Conservation (phyloP, 37 sponge, comb jelly and placozoan genomes). For the Axinella damicornis region DNA sequence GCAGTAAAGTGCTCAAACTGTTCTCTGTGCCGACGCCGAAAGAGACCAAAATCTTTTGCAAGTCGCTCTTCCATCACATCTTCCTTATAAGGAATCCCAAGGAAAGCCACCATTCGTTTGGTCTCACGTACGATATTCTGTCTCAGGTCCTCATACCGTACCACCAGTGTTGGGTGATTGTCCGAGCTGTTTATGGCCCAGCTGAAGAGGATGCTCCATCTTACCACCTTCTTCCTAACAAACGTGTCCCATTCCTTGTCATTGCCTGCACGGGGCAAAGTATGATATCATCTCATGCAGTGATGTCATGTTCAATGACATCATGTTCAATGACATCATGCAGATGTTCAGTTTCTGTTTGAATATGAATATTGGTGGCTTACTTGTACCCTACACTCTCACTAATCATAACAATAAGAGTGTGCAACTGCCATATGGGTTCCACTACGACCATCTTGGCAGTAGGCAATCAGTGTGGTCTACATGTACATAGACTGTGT, state of each 20-base stretch:
- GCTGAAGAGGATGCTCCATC: not conserved
- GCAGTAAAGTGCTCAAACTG: conserved; percentile 13
- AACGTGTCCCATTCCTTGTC: not conserved
- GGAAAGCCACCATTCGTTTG: conserved; percentile 4
- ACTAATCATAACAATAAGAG: too few relatives aligned
- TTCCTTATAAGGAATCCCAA: not conserved
- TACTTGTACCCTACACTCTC: too few relatives aligned
- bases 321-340: too few relatives aligned
- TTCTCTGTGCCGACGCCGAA: not conserved
- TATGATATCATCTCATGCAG: too few relatives aligned
- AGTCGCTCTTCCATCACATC: not conserved
- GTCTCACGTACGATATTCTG: not conserved
- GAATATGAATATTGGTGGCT: too few relatives aligned
- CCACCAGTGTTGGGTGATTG: not conserved
- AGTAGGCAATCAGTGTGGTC: too few relatives aligned
- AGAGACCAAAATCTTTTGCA: not conserved
- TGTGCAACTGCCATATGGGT: too few relatives aligned
- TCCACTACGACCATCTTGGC: too few relatives aligned
- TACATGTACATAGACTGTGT: too few relatives aligned
- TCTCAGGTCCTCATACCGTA: conserved; percentile 1
- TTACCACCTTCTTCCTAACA: not conserved
- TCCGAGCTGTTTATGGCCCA: not conserved
- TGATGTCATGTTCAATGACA: too few relatives aligned
- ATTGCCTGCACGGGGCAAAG: not conserved
- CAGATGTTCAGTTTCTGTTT: too few relatives aligned